Evolutionary conservation across 2,797 vertebrate species (phyloP).

Genomic region (Hybognathus amarus): DNA sequence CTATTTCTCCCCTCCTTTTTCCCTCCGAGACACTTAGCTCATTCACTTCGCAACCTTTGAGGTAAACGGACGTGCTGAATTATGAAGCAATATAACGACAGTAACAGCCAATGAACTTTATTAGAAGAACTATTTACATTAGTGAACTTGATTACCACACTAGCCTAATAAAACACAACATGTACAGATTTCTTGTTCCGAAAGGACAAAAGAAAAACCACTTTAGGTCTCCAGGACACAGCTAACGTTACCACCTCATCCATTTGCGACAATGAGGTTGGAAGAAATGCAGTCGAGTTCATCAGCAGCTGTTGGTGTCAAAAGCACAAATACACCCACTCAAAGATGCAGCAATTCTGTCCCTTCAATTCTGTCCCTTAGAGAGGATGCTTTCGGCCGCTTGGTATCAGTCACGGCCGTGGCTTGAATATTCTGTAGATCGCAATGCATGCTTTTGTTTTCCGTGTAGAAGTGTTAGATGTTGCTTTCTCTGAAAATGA

Average conservation of each 20-base stretch:
- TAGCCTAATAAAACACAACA: neutral
- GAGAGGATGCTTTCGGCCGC: neutral
- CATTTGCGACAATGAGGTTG: neutral
- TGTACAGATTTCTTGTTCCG: neutral
- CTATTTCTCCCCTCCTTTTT: neutral
- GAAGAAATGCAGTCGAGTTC: neutral
- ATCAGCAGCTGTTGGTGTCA: neutral
- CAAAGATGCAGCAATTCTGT: neutral
- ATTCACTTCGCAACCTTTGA: neutral
- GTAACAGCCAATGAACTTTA: neutral
- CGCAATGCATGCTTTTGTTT: neutral
- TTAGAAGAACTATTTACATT: neutral
- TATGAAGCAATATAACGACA: neutral
- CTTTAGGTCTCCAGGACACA: neutral
- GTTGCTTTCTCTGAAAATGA: neutral
- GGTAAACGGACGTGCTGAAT: neutral
- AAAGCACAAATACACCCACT: neutral
- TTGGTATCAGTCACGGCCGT: neutral
- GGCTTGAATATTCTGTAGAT: neutral
- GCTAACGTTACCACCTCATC: neutral
- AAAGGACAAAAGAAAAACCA: neutral
- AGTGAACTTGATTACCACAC: neutral
- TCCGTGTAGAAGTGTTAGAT: neutral
- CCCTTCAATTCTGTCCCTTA: no score
- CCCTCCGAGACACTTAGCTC: neutral